These are phyloP conservation scores for Caenorhabditis latens DNA, from an alignment of 1,140 invertebrate species.

Conservation along the genomic window DNA sequence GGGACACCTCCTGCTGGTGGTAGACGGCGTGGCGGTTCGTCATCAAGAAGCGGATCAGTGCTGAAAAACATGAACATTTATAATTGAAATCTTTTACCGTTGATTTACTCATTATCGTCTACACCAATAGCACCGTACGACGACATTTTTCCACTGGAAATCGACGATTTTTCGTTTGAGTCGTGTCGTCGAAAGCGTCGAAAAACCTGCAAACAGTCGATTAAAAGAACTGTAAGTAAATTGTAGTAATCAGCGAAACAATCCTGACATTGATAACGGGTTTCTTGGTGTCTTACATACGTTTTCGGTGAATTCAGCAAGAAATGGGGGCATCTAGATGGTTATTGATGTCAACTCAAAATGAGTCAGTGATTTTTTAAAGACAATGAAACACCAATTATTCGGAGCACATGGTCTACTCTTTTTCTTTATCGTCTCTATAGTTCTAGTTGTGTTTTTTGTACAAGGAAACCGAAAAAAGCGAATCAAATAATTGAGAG, in stretches of 20 bases:
- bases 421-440: slow-evolving; percentile 22
- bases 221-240: slow-evolving; percentile 7
- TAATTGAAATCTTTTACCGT: neutral
- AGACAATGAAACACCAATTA: slow-evolving; percentile 8
- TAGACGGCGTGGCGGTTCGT: slow-evolving; percentile 21
- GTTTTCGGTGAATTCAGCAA: slow-evolving; percentile 51
- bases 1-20: slow-evolving; percentile 21
- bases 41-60: slow-evolving; percentile 58
- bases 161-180: neutral
- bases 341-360: neutral
- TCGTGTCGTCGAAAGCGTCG: slow-evolving; percentile 21
- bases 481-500: slow-evolving; percentile 25
- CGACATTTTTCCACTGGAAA: slow-evolving; percentile 50
- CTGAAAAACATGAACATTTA: slow-evolving; percentile 18
- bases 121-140: slow-evolving; percentile 64
- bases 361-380: neutral
- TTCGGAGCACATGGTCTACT: slow-evolving; percentile 31
- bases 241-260: slow-evolving; percentile 48
- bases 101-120: slow-evolving; percentile 61
- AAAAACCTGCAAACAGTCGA: slow-evolving; percentile 40
- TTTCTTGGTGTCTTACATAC: slow-evolving; percentile 28
- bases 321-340: slow-evolving; percentile 49
- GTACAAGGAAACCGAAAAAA: slow-evolving; percentile 14
- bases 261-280: neutral
- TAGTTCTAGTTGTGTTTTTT: neutral